Base-by-base conservation (phyloP, 92 coral and sea anemone genomes). In the Scolanthus callimorphus region DNA sequence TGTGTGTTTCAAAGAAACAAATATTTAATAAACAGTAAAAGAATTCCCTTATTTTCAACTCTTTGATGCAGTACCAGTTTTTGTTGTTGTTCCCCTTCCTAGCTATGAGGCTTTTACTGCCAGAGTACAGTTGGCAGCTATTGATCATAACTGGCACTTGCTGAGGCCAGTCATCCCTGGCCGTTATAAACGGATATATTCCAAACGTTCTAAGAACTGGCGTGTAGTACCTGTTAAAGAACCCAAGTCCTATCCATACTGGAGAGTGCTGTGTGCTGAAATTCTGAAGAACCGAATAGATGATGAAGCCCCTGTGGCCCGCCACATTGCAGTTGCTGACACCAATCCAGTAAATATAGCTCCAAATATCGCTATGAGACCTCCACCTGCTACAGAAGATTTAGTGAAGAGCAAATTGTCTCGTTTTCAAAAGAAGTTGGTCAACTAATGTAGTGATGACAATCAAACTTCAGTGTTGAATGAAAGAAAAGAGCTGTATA, bases 111-210 rank as follows among this genome's bases (percentile, higher is more conserved):
- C 27, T 15, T 67, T 23, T 53, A 55, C 66, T 22, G 74, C 38
- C 11, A 67, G 74, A 45, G 27, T 21, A 20, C 65, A 53, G 22
- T 30, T 39, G 39, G 74, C 74, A 19, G 65, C 38, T 24, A 23
- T 67, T 27, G 71, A 64, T 64, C 63, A 64, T 61, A 64, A 64
- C 39, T 64, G 49, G 22, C 62, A 64, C 37, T 31, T 64, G 29
- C 51, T 49, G 27, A 27, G 62, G 37, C 34, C 49, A 17, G 71
- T 15, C 3, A 49, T 64, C 17, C 39, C 49, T 31, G 71, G 71
- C 17, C 45, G 62, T 37, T 65, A 51, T 25, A 51, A 65, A 20
- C 49, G 51, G 41, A 11, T 39, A 27, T 65, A n/a, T n/a, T n/a
- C n/a, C n/a, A n/a, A n/a, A n/a, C n/a, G n/a, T n/a, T n/a, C n/a